Base-by-base conservation (phyloP, 2,888 invertebrate species). In the Scaptomyza polygonia region DNA sequence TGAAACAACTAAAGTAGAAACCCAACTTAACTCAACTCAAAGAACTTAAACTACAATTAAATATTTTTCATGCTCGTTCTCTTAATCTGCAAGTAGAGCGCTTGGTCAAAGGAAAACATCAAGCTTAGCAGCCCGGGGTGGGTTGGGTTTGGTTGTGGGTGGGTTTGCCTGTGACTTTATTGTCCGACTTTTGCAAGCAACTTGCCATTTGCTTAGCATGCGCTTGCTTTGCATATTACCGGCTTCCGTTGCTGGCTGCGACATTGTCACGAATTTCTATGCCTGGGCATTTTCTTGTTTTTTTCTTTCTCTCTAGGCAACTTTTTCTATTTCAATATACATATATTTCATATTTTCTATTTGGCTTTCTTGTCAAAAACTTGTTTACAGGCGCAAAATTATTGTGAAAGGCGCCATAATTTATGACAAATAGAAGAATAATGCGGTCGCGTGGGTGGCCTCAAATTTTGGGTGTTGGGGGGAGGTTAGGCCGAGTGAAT, bases 321-420 rank as follows among this genome's bases (percentile, higher is more conserved):
- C 51, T 71, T 75, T 71, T 56, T 3, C 63, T 54, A 71, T 68
- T 58, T 67, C 27, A 55, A 59, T 52, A 49, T 51, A 53, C 18
- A 59, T 9, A 47, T 7, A 32, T 51, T 58, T 21, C 36, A 36
- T 25, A 16, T 32, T 45, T 44, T 30, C 12, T 25, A 36, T 49
- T 55, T 16, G 29, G n/a, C 8, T 58, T 48, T 9, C 34, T 55
- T 62, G 48, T 62, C 45, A 44, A 61, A 54, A 71, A 64, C 67
- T 75, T 75, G 74, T 74, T 79, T 71, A 72, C 72, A 65, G 69
- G 47, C 64, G 47, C 63, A 64, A 73, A 79, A 85, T 85, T 66
- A 71, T 79, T 75, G 62, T 77, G 83, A 82, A 79, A 82, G 81
- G 72, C 83, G 77, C 66, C 61, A 74, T 75, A 75, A 77, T 74